These are phyloP conservation scores for Catocala nupta DNA, from an alignment of 2,888 invertebrate species.

Conservation along the genomic window DNA sequence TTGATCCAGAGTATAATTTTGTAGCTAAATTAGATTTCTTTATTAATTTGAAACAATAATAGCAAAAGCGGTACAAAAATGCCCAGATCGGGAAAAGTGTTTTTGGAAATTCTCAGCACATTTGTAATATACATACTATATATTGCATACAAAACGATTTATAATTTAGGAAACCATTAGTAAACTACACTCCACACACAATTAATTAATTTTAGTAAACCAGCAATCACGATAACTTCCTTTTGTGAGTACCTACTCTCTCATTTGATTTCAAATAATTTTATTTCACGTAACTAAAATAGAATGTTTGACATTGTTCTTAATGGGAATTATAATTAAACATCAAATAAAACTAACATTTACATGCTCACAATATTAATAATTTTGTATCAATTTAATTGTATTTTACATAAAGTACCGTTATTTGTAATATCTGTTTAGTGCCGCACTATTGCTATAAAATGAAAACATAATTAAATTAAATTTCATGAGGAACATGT, in stretches of 20 bases:
- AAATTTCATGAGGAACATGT: not conserved
- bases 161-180: too few relatives aligned
- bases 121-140: too few relatives aligned
- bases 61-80: too few relatives aligned
- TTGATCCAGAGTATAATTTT: too few relatives aligned
- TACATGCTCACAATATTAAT: not conserved
- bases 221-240: too few relatives aligned
- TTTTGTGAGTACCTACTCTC: not conserved
- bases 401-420: not conserved
- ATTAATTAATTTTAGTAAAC: too few relatives aligned
- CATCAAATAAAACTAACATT: not conserved
- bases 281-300: not conserved
- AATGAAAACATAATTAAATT: not conserved
- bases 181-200: too few relatives aligned
- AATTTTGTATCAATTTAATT: not conserved
- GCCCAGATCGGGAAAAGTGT: too few relatives aligned
- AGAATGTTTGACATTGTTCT: not conserved
- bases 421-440: not conserved
- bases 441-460: not conserved
- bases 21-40: too few relatives aligned
- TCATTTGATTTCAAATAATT: not conserved
- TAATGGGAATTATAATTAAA: not conserved
- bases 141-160: too few relatives aligned
- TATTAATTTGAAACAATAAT: too few relatives aligned
- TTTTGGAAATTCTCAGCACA: too few relatives aligned